Percentiles rank a stretch among this genome's conserved stretches.
These are phyloP conservation scores for Lophius piscatorius DNA, from an alignment of 2,113 vertebrate genomes.

Conservation along the genomic window DNA sequence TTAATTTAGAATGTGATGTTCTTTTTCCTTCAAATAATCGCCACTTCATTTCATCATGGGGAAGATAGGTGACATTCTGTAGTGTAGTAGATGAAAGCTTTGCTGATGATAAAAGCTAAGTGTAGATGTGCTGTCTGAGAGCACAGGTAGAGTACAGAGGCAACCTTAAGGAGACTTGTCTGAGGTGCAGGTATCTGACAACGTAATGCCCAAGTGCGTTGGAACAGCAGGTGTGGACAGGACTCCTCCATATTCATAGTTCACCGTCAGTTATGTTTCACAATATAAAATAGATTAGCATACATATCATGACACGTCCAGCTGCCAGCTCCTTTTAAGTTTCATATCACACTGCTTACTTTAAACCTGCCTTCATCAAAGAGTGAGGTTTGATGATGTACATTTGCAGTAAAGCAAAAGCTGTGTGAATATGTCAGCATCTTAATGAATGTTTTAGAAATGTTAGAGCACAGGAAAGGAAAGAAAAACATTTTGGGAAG, in stretches of 20 bases:
- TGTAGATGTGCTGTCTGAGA: constrained; percentile 3
- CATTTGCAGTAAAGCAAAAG: constrained; percentile 24
- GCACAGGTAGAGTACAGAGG: neutral
- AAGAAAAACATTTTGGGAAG: constrained; percentile 57
- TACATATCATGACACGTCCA: constrained; percentile 45
- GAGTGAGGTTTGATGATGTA: constrained; percentile 37
- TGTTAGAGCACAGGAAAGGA: constrained; percentile 25
- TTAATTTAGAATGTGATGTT: neutral
- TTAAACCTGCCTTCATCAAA: constrained; percentile 29
- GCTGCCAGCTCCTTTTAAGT: constrained; percentile 18
- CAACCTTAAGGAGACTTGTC: constrained; percentile 30
- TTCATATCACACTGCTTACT: constrained; percentile 13
- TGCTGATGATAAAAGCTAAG: neutral
- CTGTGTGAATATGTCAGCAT: constrained; percentile 28
- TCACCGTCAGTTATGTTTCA: constrained; percentile 50
- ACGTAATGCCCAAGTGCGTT: constrained; percentile 54
- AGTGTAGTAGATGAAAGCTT: neutral
- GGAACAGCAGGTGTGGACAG: constrained; percentile 48
- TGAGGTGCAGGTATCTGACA: constrained; percentile 9
- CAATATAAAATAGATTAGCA: constrained; percentile 48
- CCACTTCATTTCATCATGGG: neutral
- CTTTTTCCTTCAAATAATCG: neutral
- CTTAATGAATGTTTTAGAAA: constrained; percentile 32
- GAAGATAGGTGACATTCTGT: neutral
- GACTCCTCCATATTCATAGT: constrained; percentile 59